Evolutionary conservation across 2,797 vertebrate genomes (phyloP), one percentile per base, ranked within the genome.

Genomic region (Hippopotamyrus pictus): DNA sequence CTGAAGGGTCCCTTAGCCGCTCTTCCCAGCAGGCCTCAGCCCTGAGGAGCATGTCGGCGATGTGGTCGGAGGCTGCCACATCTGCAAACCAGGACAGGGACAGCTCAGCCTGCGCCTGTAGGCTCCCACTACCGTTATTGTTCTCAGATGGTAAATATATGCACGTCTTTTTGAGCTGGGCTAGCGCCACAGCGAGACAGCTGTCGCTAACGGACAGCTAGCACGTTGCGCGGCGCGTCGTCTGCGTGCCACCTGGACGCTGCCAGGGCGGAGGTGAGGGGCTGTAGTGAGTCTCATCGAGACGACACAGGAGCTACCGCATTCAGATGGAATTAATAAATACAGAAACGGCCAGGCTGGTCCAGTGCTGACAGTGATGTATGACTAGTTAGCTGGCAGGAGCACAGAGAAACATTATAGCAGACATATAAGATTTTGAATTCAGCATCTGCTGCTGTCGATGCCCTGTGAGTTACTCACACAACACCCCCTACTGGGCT

Each of bases 1-100:
- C 89, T 0, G 94, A 92, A 14, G 96, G 95, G 51, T 97, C 96
- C 91, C 94, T 95, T 89, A 93, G 93, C 92, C 93, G 96, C 92
- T 96, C 95, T 33, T 96, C 94, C 97, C 97, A 98, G 91, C 95
- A 93, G 57, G 94, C 94, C 94, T 99, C 98, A 3, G 96, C 97
- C 50, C 94, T 97, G 89, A 97, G 93, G 91, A 99, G 93, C 93
- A 98, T 94, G 44, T 98, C 97, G 90, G 95, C 96, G 62, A 98
- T 97, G 73, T 95, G 94, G 87, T 97, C 96, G 9, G 97, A 97
- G 0, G 96, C 96, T 1, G 98, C 96, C 3, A 98, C 92, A 90
- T 98, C 98, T 99, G 92, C 65, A 84, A 90, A 92, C 48, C 46
- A 8, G 48, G 6, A 88, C 46, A 85, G 33, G 4, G 46, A 44